phyloP scores from a whole-genome alignment of 2,797 vertebrate genomes.

The Microchirus variegatus region DNA sequence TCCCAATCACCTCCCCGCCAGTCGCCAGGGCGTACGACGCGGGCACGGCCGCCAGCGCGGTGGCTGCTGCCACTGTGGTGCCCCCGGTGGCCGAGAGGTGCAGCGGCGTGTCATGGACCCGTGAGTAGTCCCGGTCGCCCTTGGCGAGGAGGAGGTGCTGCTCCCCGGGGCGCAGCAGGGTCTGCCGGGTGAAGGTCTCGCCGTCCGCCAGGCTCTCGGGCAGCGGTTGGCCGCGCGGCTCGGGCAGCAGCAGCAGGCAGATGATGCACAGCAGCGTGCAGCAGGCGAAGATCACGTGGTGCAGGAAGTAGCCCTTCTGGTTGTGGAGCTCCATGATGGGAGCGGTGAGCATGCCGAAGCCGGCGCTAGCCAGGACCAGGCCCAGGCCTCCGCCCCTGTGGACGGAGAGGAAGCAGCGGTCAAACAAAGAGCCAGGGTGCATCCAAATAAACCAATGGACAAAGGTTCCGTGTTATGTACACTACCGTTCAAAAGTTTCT shows the following conservation, averaged over 20 bases:
- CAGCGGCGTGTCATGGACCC: slow-evolving; percentile 86
- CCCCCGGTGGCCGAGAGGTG: slow-evolving; percentile 77
- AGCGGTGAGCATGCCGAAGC: slow-evolving; percentile 93
- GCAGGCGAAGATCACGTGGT: slow-evolving; percentile 96
- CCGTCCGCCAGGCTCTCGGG: slow-evolving; percentile 92
- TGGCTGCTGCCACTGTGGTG: slow-evolving; percentile 84
- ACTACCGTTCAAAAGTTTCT: too few species aligned
- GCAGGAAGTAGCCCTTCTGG: slow-evolving; percentile 97
- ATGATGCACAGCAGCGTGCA: slow-evolving; percentile 98
- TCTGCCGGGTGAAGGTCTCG: slow-evolving; percentile 92
- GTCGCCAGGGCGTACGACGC: slow-evolving; percentile 75
- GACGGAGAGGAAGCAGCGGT: background rate
- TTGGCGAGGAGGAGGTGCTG: slow-evolving; percentile 92
- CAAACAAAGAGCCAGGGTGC: background rate
- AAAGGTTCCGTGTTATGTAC: background rate
- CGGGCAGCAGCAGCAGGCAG: slow-evolving; percentile 95
- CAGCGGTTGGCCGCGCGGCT: slow-evolving; percentile 90
- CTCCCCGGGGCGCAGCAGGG: slow-evolving; percentile 88
- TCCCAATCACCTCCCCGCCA: slow-evolving; percentile 82
- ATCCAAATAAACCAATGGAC: too few species aligned
- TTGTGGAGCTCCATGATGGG: slow-evolving; percentile 98
- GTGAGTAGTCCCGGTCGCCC: slow-evolving; percentile 93
- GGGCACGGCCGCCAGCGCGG: slow-evolving; percentile 85
- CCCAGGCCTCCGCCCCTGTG: slow-evolving; percentile 91
- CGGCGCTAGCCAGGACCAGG: slow-evolving; percentile 92